These are phyloP conservation scores for Drosophila peninsularis DNA, from an alignment of 2,888 invertebrate genomes.

Conservation along the genomic window DNA sequence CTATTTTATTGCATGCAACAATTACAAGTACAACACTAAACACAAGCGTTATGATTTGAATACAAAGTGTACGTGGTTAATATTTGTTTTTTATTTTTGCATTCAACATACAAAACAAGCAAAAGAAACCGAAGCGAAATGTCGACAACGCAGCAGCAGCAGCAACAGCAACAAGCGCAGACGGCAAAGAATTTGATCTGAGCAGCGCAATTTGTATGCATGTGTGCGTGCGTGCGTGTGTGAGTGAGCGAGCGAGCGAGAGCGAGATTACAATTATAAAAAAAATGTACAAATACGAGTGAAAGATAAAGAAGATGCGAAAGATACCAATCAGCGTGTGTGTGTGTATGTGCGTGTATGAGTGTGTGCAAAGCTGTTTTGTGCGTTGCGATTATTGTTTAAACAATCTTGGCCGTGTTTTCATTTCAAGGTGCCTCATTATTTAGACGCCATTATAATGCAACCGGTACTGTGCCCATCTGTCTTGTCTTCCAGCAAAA, in stretches of 20 bases:
- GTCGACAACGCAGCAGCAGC: slow-evolving; percentile 70
- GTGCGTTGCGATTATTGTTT: slow-evolving; percentile 65
- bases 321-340: slow-evolving; percentile 53
- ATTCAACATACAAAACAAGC: slow-evolving; percentile 48
- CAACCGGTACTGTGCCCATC: slow-evolving; percentile 65
- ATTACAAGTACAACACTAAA: slow-evolving; percentile 34
- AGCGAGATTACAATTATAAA: slow-evolving; percentile 61
- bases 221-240: slow-evolving; percentile 35
- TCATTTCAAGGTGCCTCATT: slow-evolving; percentile 74
- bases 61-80: slow-evolving; percentile 57
- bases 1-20: slow-evolving; percentile 59
- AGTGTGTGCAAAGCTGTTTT: slow-evolving; percentile 19
- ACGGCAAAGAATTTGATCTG: slow-evolving; percentile 76
- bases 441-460: slow-evolving; percentile 75
- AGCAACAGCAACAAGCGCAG: slow-evolving; percentile 47
- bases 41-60: slow-evolving; percentile 63
- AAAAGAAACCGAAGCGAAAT: slow-evolving; percentile 55
- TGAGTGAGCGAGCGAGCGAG: slow-evolving; percentile 38
- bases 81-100: slow-evolving; percentile 35
- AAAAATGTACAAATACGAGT: slow-evolving; percentile 62
- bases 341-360: slow-evolving; percentile 9
- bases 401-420: slow-evolving; percentile 75
- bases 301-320: slow-evolving; percentile 75
- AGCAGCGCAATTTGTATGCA: slow-evolving; percentile 61
- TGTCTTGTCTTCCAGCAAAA: slow-evolving; percentile 21